These are phyloP conservation scores for Eilema caniola DNA, from an alignment of 2,888 invertebrate species.

Conservation along the genomic window DNA sequence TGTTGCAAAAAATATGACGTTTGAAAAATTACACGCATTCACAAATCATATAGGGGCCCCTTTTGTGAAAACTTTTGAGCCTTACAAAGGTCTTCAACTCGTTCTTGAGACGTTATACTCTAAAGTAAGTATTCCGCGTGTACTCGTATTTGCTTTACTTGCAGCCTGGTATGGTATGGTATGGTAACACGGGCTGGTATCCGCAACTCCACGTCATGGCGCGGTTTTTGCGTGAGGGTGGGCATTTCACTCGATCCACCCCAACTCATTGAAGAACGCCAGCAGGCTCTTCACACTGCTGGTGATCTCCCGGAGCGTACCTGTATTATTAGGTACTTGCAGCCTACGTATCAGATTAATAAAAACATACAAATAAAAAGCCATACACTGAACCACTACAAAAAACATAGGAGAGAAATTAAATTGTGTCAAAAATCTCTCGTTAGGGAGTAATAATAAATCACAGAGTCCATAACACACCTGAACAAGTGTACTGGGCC, in stretches of 20 bases:
- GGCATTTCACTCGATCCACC: no score
- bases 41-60: constrained; percentile 84
- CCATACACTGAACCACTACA: constrained; percentile 8
- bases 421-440: constrained; percentile 58
- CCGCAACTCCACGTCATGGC: no score
- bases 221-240: no score
- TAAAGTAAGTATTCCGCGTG: constrained; percentile 60
- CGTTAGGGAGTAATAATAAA: constrained; percentile 69
- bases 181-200: no score
- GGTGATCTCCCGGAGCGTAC: no score
- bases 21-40: constrained; percentile 87
- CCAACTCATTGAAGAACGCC: no score
- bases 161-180: no score
- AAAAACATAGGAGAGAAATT: constrained; percentile 38
- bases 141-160: constrained; percentile 61
- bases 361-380: constrained; percentile 24
- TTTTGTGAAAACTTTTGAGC: constrained; percentile 81
- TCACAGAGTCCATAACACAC: constrained; percentile 75
- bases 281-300: no score
- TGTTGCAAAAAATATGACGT: constrained; percentile 85
- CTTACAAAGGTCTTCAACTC: constrained; percentile 80
- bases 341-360: constrained; percentile 38
- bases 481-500: constrained; percentile 71
- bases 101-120: constrained; percentile 75
- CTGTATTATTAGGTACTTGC: no score